Evolutionary conservation across 2,888 invertebrate genomes (phyloP), one percentile per base, ranked within the genome.

Genomic region (Phasia obesa): DNA sequence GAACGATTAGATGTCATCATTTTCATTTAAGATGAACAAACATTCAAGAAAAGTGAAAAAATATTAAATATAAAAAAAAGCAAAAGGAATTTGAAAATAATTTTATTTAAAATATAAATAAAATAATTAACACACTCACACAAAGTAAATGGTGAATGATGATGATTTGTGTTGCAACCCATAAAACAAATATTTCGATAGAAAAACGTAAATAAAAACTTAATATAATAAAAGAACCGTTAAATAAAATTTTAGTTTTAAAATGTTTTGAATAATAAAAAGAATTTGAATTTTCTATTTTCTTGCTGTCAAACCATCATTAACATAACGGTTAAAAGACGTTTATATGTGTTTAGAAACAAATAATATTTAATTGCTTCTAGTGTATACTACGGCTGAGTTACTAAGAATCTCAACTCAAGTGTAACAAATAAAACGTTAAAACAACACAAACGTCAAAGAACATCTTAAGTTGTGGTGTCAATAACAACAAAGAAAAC

Each of bases 281-380:
- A 42, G 13, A 35, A 27, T 38, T 65, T 35, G 35, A 35, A 35
- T 35, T 11, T 35, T 35, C 11, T 3, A n/a, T n/a, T 17, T 31
- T 38, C 4, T 35, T 19, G 21, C 6, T 49, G 67, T 47, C 65
- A 49, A 81, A 73, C 51, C 42, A 74, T 69, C 74, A 70, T 74
- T 47, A 53, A 82, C 23, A 2, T 69, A 77, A 74, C 81, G 38
- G 73, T 21, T 59, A 57, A 49, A 13, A 65, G 47, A 75, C 11
- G 11, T n/a, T 9, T 5, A 35, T 35, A 11, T 11, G 2, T 35
- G 11, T 35, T 6, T 4, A 47, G 2, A 65, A n/a, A 42, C 2
- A 42, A n/a, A n/a, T n/a, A n/a, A n/a, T n/a, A n/a, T n/a, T n/a
- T n/a, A n/a, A n/a, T n/a, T n/a, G n/a, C n/a, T n/a, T n/a, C n/a